Evolutionary conservation across 23 tunicate genomes (phyloP), one percentile per base, ranked within the genome.

Genomic region (Diplosoma virens): DNA sequence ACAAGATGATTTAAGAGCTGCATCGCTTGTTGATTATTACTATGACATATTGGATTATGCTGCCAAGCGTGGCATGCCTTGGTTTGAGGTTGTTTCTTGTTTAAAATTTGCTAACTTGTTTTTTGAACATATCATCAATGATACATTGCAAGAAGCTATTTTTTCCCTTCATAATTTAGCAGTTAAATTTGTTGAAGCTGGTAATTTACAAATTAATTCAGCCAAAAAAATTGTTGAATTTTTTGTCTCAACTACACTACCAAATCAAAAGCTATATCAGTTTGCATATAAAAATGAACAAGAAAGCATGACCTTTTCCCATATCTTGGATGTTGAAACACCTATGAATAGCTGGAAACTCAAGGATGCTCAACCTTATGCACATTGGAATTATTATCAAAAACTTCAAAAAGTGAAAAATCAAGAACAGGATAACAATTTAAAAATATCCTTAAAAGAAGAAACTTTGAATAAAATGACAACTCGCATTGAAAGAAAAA

Each of bases 231-330:
- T 92, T 11, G 59, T 47, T 27, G 55, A 47, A 18, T 81, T 85
- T 41, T 70, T 85, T 9, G 75, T 90, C 26, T 34, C 64, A 5
- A 36, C 59, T 24, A 67, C 85, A 24, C 47, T 92, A 23, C 59
- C 91, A 0, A 79, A 92, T 63, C 77, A 69, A 64, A 80, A 76
- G 27, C 71, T 92, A 9, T 92, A 80, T 47, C 87, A 92, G 87
- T 81, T 88, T 50, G 97, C 85, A 21, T 81, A 80, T 4, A 33
- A 77, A n/a, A 14, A 66, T 30, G 83, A 89, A 4, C 83, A 75
- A 0, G 87, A 92, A 47, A 67, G 58, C 25, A 0, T 60, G 21
- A 59, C 47, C 34, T 32, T 20, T 31, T 24, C 75, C 6, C 18
- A 75, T 21, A 2, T 21, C 9, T 37, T 92, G 32, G 52, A 32